These are phyloP conservation scores for Tetragonisca angustula DNA, from an alignment of 2,888 invertebrate species.

Conservation along the genomic window DNA sequence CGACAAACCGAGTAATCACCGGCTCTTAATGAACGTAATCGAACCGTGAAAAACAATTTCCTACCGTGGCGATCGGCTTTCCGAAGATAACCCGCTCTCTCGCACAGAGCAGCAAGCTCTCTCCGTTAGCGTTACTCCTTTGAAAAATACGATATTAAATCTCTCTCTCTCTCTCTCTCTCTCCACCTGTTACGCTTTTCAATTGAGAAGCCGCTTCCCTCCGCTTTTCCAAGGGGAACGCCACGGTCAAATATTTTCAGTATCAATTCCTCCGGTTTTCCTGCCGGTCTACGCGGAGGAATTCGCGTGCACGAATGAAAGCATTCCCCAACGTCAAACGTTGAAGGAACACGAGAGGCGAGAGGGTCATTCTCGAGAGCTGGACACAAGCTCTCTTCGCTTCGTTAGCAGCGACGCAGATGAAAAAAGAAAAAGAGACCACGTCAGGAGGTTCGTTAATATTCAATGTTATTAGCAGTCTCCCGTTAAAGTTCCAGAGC, in stretches of 20 bases:
- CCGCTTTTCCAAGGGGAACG: too few species aligned
- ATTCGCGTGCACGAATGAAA: not conserved
- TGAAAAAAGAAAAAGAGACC: not conserved
- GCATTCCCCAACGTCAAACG: constrained; percentile 21
- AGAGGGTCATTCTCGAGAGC: constrained; percentile 27
- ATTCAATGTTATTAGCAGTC: constrained; percentile 53
- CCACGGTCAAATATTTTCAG: not conserved
- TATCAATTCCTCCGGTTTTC: constrained; percentile 15
- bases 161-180: too few species aligned
- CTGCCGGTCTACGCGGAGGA: not conserved
- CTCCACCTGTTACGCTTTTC: too few species aligned
- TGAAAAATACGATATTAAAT: too few species aligned
- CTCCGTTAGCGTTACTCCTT: too few species aligned
- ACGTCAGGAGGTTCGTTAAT: constrained; percentile 40
- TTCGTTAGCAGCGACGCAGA: constrained; percentile 38
- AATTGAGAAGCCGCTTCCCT: too few species aligned
- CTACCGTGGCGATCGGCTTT: not conserved
- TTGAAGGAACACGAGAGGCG: not conserved
- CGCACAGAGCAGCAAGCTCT: too few species aligned
- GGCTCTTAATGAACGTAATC: not conserved
- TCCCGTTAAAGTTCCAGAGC: not conserved
- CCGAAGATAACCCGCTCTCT: not conserved
- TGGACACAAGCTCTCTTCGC: constrained; percentile 25
- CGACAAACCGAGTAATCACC: constrained; percentile 31
- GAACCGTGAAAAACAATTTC: constrained; percentile 15